phyloP scores from a whole-genome alignment of 2,113 vertebrate genomes.

The Sylvietta virens region DNA sequence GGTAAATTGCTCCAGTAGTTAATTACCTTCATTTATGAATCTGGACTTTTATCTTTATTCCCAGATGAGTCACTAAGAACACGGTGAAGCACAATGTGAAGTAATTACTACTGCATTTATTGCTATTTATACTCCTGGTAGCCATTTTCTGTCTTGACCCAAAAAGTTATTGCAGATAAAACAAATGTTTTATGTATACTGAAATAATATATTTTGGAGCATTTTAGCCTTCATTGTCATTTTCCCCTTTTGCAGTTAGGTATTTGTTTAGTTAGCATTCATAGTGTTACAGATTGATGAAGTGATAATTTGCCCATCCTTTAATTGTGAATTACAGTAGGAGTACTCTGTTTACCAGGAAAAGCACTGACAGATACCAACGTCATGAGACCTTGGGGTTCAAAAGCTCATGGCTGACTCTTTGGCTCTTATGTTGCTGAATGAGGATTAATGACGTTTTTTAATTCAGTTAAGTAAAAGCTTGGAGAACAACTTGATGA shows the following conservation, averaged over 20 bases:
- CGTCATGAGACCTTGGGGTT: neutral
- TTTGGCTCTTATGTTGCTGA: neutral
- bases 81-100: constrained; percentile 45
- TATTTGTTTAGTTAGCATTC: neutral
- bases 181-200: constrained; percentile 9
- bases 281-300: neutral
- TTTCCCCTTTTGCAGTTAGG: neutral
- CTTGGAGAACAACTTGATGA: neutral
- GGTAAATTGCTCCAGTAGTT: constrained; percentile 53
- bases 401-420: neutral
- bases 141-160: constrained; percentile 48
- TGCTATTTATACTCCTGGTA: constrained; percentile 46
- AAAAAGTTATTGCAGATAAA: constrained; percentile 56
- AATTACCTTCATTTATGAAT: constrained; percentile 66
- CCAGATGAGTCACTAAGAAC: constrained; percentile 46
- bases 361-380: neutral
- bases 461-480: neutral
- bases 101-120: constrained; percentile 60
- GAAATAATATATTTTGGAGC: constrained; percentile 20
- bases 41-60: constrained; percentile 64
- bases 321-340: neutral
- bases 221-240: neutral
- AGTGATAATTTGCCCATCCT: neutral
- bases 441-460: neutral
- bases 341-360: neutral